Base-by-base conservation (phyloP, 2,797 vertebrate genomes). In the Sarcoramphus papa region DNA sequence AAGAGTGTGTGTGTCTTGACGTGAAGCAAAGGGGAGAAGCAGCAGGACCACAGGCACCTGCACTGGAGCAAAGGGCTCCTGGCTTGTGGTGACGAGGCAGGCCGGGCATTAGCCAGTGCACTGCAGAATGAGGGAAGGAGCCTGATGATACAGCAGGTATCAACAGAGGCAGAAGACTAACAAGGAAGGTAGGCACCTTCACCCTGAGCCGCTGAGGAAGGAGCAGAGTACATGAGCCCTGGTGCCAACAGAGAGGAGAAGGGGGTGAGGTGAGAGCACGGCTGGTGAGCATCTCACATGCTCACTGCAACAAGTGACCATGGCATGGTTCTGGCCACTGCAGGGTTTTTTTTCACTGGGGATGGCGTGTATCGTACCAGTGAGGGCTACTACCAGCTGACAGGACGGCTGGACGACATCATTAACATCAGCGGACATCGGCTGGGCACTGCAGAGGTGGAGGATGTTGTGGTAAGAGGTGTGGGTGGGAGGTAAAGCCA, bases 311-410 rank as follows among this genome's bases (percentile, higher is more conserved):
- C 65, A 64, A 77, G 25, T 83, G 57, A 93, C 69, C 13, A 6
- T 24, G 63, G 35, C 51, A 37, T 0, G 19, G 33, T 68, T 96
- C 81, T 94, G 88, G 48, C 57, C 35, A 15, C 74, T 77, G 65
- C 96, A 98, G 97, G 97, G 47, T 92, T 96, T 23, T 98, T 95
- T 85, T 98, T 97, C 94, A 98, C 97, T 1, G 97, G 97, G 17
- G 97, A 97, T 72, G 97, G 97, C 7, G 97, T 5, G 0, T 93
- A 97, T 81, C 77, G 94, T 69, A 96, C 96, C 65, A 93, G 57
- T 12, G 88, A 97, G 70, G 97, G 97, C 53, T 97, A 98, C 81
- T 97, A 98, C 57, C 97, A 97, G 83, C 85, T 98, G 72, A 97
- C 95, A 64, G 97, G 97, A 73, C 90, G 94, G 33, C 94, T 98